Evolutionary conservation across 2,888 invertebrate species (phyloP), one percentile per base, ranked within the genome.

Genomic region (Spatulosminthurus flaviceps): DNA sequence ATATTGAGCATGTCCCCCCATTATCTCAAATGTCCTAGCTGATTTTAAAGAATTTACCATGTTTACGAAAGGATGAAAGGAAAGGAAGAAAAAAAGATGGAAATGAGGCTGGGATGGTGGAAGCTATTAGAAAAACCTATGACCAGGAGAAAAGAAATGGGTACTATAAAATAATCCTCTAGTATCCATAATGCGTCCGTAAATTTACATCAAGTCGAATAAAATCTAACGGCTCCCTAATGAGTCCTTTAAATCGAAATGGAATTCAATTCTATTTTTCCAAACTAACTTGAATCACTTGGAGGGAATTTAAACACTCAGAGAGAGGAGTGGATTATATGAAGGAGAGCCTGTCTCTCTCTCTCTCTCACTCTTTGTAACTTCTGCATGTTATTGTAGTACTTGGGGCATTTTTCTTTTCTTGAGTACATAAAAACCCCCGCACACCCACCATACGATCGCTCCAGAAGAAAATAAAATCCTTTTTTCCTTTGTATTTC

Each of bases 141-240:
- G 51, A n/a, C 51, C 51, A n/a, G 51, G 16, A 13, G 16, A 19
- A 9, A 34, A 34, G 34, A 34, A 34, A 34, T 34, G 34, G 34
- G 4, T 9, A 4, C 34, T 34, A 51, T 51, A 51, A 51, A 51
- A 51, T 51, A 51, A 51, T 51, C 51, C 51, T 9, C 4, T 5
- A n/a, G 19, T n/a, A n/a, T 51, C 51, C 51, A 51, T 51, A 51
- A 51, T n/a, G 22, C 67, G 64, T 28, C 26, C n/a, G 29, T 19
- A 26, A 67, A 26, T 67, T 67, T 29, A 67, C 67, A 26, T 26
- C 19, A 41, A 34, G 28, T 13, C 24, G 43, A 43, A 72, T 72
- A 72, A 42, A 72, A 72, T 72, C 51, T 72, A 42, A 74, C 61
- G 74, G 22, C 9, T 74, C 74, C 74, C 74, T 74, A 74, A 74